A percentile compares a stretch with the other conserved stretches of the same genome.
Conservation (phyloP, 1,140 invertebrate genomes). For the Wiebesia pumilae region DNA sequence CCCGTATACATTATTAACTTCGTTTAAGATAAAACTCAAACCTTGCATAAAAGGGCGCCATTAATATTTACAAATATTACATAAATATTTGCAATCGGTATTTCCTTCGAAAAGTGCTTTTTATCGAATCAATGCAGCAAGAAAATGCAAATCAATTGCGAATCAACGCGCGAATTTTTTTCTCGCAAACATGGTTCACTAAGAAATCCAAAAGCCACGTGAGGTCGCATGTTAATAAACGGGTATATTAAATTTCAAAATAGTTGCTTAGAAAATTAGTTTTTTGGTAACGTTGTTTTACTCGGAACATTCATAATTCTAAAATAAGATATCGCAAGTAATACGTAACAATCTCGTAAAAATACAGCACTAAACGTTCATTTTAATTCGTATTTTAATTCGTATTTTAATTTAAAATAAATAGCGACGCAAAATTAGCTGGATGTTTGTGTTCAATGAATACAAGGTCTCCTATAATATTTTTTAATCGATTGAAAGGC, state of each 20-base stretch:
- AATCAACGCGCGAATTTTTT: neutral
- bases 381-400: neutral
- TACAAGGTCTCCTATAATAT: no score
- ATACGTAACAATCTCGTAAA: neutral
- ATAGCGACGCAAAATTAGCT: no score
- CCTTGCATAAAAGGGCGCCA: no score
- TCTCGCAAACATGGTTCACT: neutral
- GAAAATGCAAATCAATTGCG: neutral
- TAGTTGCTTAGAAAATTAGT: neutral
- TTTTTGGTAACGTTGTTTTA: no score
- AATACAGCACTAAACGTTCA: neutral
- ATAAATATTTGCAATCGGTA: no score
- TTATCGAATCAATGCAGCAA: no score
- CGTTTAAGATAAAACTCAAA: no score
- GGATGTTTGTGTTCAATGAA: no score
- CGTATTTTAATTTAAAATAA: no score
- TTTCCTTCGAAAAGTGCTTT: no score
- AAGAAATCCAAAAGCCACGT: neutral
- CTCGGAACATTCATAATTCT: neutral
- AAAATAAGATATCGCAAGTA: neutral
- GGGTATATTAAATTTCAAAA: constrained; percentile 1
- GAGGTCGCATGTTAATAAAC: constrained; percentile 13
- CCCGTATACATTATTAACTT: no score
- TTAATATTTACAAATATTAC: no score
- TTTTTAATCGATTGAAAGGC: neutral